Conservation (phyloP, 2,113 vertebrate species). For the Danionella cerebrum region DNA sequence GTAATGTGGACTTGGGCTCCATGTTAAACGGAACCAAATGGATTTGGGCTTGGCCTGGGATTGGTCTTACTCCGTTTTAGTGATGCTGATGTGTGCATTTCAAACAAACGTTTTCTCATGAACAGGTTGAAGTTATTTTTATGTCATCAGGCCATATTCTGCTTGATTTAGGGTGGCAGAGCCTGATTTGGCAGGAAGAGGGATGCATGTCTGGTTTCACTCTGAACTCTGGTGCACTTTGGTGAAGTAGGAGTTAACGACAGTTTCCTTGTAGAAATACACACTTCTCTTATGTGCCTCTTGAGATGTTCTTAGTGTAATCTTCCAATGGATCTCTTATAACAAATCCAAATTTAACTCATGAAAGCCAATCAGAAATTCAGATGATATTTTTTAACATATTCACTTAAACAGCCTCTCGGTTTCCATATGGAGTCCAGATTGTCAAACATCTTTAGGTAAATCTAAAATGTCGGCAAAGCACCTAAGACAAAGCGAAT, state of each 20-base stretch:
- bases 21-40: constrained; percentile 50
- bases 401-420: neutral
- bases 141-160: neutral
- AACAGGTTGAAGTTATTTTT: neutral
- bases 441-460: neutral
- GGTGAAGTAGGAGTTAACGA: neutral
- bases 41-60: constrained; percentile 29
- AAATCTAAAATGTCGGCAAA: neutral
- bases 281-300: neutral
- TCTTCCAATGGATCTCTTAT: neutral
- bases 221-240: neutral
- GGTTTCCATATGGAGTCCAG: neutral
- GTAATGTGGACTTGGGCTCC: neutral
- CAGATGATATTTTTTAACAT: no score
- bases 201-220: neutral
- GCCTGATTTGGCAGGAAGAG: constrained; percentile 1
- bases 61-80: neutral
- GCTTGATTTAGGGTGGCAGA: neutral
- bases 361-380: no score
- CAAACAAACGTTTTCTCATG: neutral
- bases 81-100: constrained; percentile 3
- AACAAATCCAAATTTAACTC: no score
- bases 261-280: neutral
- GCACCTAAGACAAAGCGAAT: neutral
- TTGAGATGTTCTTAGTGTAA: neutral